phyloP scores from a whole-genome alignment of 2,888 invertebrate genomes.

The Odontomyia ornata region DNA sequence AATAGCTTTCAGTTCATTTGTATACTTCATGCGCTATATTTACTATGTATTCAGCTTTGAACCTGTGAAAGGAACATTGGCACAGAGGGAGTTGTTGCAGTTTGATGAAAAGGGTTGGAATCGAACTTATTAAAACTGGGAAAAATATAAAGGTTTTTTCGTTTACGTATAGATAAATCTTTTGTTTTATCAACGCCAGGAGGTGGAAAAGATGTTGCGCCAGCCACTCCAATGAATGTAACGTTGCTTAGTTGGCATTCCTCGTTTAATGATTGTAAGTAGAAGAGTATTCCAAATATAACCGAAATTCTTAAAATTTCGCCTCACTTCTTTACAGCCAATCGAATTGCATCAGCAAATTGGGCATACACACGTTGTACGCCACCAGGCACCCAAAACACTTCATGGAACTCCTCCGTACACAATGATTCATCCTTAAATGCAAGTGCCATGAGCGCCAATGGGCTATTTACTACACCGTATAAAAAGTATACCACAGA shows the following conservation, averaged over 20 bases:
- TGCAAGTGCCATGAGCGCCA: conserved; percentile 54
- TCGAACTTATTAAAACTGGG: conserved; percentile 1
- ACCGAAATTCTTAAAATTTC: background rate
- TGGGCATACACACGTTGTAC: conserved; percentile 58
- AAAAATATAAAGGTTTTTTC: background rate
- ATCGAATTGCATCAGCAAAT: conserved; percentile 52
- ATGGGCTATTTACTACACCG: conserved; percentile 58
- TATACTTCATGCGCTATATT: conserved; percentile 66
- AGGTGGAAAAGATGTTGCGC: conserved; percentile 38
- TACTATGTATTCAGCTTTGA: conserved; percentile 61
- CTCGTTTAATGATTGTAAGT: conserved; percentile 61
- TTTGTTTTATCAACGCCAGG: conserved; percentile 53
- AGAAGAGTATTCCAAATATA: too few relatives aligned
- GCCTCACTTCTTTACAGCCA: conserved; percentile 41
- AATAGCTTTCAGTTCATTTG: conserved; percentile 65
- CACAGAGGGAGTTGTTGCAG: conserved; percentile 67
- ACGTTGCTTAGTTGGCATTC: conserved; percentile 63
- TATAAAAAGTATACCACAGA: conserved; percentile 58
- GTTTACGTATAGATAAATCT: conserved; percentile 55
- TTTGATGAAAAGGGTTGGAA: conserved; percentile 61
- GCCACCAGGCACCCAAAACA: conserved; percentile 55
- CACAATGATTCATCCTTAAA: conserved; percentile 57
- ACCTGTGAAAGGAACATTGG: conserved; percentile 65
- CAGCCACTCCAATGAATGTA: conserved; percentile 53
- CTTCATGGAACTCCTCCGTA: conserved; percentile 58